Evolutionary conservation across 2,888 invertebrate species (phyloP), one percentile per base, ranked within the genome.

Genomic region (Cremastinae sp.): DNA sequence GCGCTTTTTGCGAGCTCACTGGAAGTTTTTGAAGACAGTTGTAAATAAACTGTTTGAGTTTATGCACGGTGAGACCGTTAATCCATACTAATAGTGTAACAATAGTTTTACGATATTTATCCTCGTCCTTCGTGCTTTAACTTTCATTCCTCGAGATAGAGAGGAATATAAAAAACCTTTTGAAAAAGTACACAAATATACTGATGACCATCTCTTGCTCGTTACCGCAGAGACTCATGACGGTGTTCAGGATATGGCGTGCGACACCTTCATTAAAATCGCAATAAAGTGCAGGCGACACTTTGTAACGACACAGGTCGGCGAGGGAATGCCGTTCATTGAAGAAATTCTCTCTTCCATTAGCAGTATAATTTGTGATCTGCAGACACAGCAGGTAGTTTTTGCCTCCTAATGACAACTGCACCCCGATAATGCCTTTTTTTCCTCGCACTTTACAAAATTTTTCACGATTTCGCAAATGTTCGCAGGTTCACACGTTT

Each of bases 191-290:
- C 47, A 58, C 41, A 43, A 22, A 64, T 59, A 71, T 64, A 45
- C 58, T 69, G 58, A 73, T 28, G 5, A n/a, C n/a, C n/a, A 28
- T 28, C 28, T 28, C 28, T 5, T 28, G 28, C 28, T 28, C 5
- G 64, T 81, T 80, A 84, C 87, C 88, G 14, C 84, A 93, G 99
- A 99, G 92, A 98, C 98, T 68, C 99, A 99, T 90, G 99, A 99
- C 90, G 99, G 99, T 85, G 99, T 99, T 28, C 99, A 99, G 91
- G 99, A 99, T 88, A 99, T 99, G 99, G 99, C 99, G 75, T 99
- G 99, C 92, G 99, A 99, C 91, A 99, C 99, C 45, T 99, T 99
- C 90, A 99, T 99, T 83, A 99, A 99, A 92, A 99, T 99, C 87
- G 98, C 99, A 34, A 93, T 98, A 85, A 99, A 99, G 91, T 99